Evolutionary conservation across 2,113 vertebrate species (phyloP).

Genomic region (Brachirus orientalis): DNA sequence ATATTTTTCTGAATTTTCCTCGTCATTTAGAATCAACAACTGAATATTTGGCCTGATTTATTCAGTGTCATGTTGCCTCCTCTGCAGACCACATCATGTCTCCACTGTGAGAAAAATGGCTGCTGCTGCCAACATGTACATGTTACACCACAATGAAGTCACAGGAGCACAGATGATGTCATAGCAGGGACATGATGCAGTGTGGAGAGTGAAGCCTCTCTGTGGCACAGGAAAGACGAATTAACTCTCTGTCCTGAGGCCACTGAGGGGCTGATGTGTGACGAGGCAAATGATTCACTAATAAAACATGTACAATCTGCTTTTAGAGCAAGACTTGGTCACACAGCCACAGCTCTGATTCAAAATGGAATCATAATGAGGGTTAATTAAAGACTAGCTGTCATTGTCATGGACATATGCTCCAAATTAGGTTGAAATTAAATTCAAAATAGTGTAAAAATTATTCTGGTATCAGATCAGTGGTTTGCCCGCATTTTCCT

Average conservation of each 20-base stretch:
- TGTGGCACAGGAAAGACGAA: too few relatives aligned
- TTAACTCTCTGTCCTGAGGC: background rate
- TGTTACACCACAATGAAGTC: background rate
- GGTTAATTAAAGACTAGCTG: background rate
- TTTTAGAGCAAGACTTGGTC: background rate
- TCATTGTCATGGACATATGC: background rate
- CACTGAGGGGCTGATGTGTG: conserved; percentile 1
- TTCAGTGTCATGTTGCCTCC: too few relatives aligned
- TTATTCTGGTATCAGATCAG: background rate
- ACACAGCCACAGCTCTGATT: background rate
- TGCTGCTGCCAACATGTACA: too few relatives aligned
- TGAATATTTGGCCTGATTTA: too few relatives aligned
- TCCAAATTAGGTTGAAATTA: background rate
- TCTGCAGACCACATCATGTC: too few relatives aligned
- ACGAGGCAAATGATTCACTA: conserved; percentile 20
- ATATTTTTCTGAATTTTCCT: too few relatives aligned
- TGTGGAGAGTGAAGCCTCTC: too few relatives aligned
- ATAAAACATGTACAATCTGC: conserved; percentile 5
- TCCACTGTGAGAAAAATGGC: too few relatives aligned
- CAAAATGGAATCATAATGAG: background rate
- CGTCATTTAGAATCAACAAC: too few relatives aligned
- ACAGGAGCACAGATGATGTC: conserved; percentile 16
- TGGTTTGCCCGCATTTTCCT: background rate
- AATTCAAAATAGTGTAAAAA: background rate
- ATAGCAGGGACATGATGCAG: conserved; percentile 28